Evolutionary conservation across 2,797 vertebrate species (phyloP).

Genomic region (Taeniopygia guttata): DNA sequence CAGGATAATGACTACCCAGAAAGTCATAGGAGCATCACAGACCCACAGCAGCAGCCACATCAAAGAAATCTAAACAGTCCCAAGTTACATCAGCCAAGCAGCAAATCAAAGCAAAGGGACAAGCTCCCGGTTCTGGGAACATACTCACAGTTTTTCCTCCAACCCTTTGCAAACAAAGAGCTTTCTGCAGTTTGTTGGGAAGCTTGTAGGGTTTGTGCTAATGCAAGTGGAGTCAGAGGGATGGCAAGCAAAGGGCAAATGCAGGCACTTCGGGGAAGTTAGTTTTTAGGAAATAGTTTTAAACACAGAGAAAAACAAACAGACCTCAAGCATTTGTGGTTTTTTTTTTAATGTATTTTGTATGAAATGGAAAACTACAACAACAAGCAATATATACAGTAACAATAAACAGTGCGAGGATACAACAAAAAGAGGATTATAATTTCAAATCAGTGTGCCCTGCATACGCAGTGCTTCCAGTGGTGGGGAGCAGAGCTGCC

Average conservation of each 20-base stretch:
- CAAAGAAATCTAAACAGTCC: neutral
- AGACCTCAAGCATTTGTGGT: neutral
- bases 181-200: neutral
- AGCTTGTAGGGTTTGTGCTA: neutral
- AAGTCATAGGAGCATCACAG: neutral
- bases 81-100: neutral
- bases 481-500: neutral
- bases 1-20: neutral
- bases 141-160: neutral
- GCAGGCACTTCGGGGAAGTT: neutral
- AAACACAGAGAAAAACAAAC: neutral
- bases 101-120: neutral
- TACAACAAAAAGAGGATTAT: neutral
- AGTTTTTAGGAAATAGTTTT: neutral
- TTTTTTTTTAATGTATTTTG: neutral
- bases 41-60: neutral
- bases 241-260: neutral
- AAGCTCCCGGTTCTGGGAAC: neutral
- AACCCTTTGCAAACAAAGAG: neutral
- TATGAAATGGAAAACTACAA: conserved; percentile 6
- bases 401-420: neutral
- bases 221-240: neutral
- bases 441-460: neutral
- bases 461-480: neutral
- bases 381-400: neutral